Conservation (phyloP, 2,888 invertebrate genomes). For the Ichneumoninae sp. region DNA sequence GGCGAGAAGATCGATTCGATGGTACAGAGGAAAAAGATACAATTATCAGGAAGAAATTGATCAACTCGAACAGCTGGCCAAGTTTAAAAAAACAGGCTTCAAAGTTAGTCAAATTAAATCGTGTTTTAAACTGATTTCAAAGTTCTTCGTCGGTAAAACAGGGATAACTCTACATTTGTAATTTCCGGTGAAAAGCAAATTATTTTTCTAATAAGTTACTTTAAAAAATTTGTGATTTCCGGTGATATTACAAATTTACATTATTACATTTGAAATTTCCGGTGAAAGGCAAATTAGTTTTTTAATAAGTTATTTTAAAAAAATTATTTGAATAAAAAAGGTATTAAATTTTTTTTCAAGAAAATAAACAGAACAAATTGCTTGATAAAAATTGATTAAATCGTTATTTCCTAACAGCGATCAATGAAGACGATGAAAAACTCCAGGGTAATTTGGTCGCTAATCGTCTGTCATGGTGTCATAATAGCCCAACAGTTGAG, state of each 20-base stretch:
- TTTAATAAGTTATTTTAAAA: background rate
- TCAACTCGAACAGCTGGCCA: constrained; percentile 71
- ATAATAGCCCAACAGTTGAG: constrained; percentile 78
- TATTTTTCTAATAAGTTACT: background rate
- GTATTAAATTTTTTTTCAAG: too few species aligned
- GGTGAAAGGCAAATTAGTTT: background rate
- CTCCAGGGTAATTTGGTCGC: constrained; percentile 69
- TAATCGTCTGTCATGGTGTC: constrained; percentile 72
- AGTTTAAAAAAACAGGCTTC: constrained; percentile 41
- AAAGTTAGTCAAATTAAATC: constrained; percentile 67
- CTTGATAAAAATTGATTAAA: background rate
- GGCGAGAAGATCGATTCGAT: constrained; percentile 73
- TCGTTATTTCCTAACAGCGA: constrained; percentile 57
- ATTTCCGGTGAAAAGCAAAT: background rate
- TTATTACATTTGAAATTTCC: background rate
- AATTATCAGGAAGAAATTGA: constrained; percentile 72
- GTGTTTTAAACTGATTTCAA: background rate
- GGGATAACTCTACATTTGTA: background rate
- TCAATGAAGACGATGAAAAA: constrained; percentile 70
- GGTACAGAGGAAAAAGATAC: constrained; percentile 72
- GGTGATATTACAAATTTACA: too few species aligned
- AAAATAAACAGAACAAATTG: background rate
- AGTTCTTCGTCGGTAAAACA: background rate
- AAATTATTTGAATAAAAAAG: background rate
- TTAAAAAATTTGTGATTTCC: too few species aligned